Conservation (phyloP, 2,888 invertebrate species). For the Andrena hattorfiana region DNA sequence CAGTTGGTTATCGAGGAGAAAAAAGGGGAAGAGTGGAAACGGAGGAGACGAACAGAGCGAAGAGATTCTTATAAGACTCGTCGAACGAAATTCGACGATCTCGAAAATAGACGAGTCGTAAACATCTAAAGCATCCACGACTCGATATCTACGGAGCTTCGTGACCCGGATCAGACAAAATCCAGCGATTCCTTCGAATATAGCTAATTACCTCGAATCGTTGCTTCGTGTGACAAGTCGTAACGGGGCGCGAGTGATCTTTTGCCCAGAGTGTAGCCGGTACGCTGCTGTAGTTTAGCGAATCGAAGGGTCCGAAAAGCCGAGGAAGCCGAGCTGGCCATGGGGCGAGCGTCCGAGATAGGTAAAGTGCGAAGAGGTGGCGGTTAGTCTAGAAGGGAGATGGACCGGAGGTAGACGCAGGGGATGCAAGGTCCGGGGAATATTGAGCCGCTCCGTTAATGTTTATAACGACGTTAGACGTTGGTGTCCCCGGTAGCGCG, state of each 20-base stretch:
- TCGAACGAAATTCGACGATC: slow-evolving; percentile 76
- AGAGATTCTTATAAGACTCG: slow-evolving; percentile 73
- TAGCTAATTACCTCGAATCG: slow-evolving; percentile 45
- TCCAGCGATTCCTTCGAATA: slow-evolving; percentile 20
- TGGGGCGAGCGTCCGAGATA: slow-evolving; percentile 61
- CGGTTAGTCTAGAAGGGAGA: slow-evolving; percentile 61
- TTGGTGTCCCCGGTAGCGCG: slow-evolving; percentile 72
- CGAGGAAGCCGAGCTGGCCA: slow-evolving; percentile 60
- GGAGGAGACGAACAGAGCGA: slow-evolving; percentile 23
- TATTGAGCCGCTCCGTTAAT: slow-evolving; percentile 84
- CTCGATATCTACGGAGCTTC: slow-evolving; percentile 52
- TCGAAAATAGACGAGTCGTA: slow-evolving; percentile 36
- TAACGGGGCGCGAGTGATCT: no score
- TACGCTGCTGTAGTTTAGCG: background rate
- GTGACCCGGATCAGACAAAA: slow-evolving; percentile 28
- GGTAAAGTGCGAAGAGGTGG: slow-evolving; percentile 45
- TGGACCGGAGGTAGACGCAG: slow-evolving; percentile 69
- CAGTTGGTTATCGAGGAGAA: background rate
- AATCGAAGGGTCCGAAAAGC: slow-evolving; percentile 63
- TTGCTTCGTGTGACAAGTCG: slow-evolving; percentile 38
- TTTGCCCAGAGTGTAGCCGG: background rate
- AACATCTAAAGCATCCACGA: slow-evolving; percentile 50
- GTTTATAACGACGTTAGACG: slow-evolving; percentile 85
- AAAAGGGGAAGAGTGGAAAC: slow-evolving; percentile 9
- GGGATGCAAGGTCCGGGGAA: slow-evolving; percentile 80